These are phyloP conservation scores for Gastracanthus pulcherrimus DNA, from an alignment of 2,888 invertebrate species.

Conservation along the genomic window DNA sequence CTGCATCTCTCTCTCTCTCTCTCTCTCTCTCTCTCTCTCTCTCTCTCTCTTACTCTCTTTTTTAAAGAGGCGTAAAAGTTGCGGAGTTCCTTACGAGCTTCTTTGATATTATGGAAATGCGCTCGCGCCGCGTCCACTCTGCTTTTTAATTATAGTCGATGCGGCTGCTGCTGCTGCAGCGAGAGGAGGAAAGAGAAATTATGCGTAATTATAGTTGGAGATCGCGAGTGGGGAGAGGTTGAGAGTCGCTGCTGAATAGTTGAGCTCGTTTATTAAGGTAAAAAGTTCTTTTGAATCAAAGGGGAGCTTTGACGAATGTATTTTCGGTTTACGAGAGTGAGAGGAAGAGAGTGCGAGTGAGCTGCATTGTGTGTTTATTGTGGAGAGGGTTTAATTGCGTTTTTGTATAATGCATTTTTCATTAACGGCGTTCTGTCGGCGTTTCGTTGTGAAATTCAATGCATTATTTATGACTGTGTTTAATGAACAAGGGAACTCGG, in stretches of 20 bases:
- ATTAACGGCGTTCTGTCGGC: no score
- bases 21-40: constrained; percentile 8
- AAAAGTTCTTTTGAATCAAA: background rate
- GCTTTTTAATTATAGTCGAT: constrained; percentile 47
- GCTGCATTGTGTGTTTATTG: no score
- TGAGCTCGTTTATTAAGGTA: constrained; percentile 43
- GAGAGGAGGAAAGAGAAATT: constrained; percentile 20
- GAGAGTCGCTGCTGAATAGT: constrained; percentile 32
- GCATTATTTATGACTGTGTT: no score
- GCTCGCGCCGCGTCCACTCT: constrained; percentile 19
- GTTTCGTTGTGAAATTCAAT: no score
- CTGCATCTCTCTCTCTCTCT: background rate
- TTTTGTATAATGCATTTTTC: no score
- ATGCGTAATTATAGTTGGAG: constrained; percentile 48
- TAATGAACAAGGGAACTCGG: no score
- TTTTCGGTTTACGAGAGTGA: background rate
- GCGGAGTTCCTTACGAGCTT: constrained; percentile 40
- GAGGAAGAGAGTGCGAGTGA: no score
- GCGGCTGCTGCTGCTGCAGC: background rate
- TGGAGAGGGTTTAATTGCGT: no score
- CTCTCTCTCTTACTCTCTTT: no score
- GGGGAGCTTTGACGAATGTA: background rate
- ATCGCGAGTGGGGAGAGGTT: constrained; percentile 27
- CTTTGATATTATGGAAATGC: constrained; percentile 49
- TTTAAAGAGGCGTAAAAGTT: constrained; percentile 39